phyloP scores from a whole-genome alignment of 1,140 invertebrate species.

The Papilio machaon region DNA sequence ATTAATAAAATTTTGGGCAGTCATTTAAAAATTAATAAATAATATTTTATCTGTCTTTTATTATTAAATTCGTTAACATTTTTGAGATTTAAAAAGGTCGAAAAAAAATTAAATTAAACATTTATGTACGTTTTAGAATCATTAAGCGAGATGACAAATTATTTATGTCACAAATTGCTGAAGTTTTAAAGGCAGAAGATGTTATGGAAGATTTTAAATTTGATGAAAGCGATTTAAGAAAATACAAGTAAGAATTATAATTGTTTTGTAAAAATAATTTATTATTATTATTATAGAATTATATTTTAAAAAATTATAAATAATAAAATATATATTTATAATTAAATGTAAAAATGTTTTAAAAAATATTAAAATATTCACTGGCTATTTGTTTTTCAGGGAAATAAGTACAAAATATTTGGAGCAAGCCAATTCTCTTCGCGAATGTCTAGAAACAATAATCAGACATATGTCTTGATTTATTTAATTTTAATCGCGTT shows the following conservation, averaged over 20 bases:
- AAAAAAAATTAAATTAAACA: not conserved
- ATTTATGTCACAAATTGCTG: not conserved
- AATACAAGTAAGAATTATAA: constrained; percentile 49
- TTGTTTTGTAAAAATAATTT: no score
- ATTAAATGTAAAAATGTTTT: no score
- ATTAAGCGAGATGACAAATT: not conserved
- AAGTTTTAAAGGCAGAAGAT: constrained; percentile 32
- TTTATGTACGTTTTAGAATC: not conserved
- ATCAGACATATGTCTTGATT: constrained; percentile 38
- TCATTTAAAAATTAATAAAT: no score
- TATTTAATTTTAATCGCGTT: not conserved
- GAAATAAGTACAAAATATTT: constrained; percentile 45
- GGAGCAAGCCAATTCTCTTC: constrained; percentile 47
- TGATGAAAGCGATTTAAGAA: constrained; percentile 39
- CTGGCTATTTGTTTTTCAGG: constrained; percentile 51
- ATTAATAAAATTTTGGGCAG: not conserved
- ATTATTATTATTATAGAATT: no score
- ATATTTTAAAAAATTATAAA: no score
- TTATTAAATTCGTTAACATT: no score
- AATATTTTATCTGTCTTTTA: no score
- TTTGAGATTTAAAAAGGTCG: no score
- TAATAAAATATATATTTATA: no score
- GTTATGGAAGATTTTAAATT: constrained; percentile 29
- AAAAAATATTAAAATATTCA: not conserved
- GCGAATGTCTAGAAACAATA: constrained; percentile 45